Base-by-base conservation (phyloP, 2,888 invertebrate species). In the Morpho helenor region DNA sequence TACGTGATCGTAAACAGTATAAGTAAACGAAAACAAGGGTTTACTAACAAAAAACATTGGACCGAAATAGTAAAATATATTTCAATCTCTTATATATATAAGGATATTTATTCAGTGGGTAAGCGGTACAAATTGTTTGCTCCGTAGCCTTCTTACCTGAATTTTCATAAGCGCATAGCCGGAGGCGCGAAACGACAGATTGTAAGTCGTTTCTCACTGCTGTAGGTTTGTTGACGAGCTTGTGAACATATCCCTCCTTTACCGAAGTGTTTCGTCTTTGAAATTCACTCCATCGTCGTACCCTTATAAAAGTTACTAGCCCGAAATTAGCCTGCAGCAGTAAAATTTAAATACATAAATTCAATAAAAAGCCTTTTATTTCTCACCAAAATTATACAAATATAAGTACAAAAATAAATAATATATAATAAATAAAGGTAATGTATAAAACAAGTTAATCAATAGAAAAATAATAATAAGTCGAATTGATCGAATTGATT, bases 121-220 rank as follows among this genome's bases (percentile, higher is more conserved):
- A 85, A 86, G 79, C 83, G 77, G 74, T 77, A 84, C 85, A 89
- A 89, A 87, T 87, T 88, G 87, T 87, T 88, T 86, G 79, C 82
- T 71, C 67, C 71, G 70, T 69, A 75, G 74, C 74, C 69, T 73
- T 79, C 77, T 79, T 86, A 86, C 87, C 87, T 88, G 83, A 73
- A 86, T 84, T 86, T 84, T 85, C 87, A 86, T 87, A 86, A 87
- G 82, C 78, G 71, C 73, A 75, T 77, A 72, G 83, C 87, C 84
- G 74, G 76, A 67, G 83, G 87, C 85, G 70, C 65, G 65, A 62
- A 68, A 73, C 69, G 84, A 84, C 87, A 87, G 86, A 86, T 85
- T 84, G 80, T 78, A 75, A 75, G 76, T 73, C 76, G 73, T 74
- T 72, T 65, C 74, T 71, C 73, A 69, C 69, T 69, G 72, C 73